Percentiles rank a stretch among this genome's conserved stretches.
Conservation (phyloP, 2,888 invertebrate species). For the Tubulanus polymorphus region DNA sequence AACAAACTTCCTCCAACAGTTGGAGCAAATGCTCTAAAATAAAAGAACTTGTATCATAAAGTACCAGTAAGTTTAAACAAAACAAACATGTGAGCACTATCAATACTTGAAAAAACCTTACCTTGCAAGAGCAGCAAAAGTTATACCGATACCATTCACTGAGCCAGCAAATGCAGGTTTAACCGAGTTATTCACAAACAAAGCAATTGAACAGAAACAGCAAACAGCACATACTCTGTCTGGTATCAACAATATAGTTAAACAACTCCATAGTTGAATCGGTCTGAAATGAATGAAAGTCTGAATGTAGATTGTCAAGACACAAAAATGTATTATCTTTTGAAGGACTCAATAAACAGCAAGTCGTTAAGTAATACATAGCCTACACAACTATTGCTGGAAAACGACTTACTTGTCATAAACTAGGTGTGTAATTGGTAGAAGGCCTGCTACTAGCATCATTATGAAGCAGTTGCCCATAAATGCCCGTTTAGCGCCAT, state of each 20-base stretch:
- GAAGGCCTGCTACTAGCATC: slow-evolving; percentile 19
- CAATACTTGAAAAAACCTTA: slow-evolving; percentile 15
- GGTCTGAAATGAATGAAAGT: slow-evolving; percentile 26
- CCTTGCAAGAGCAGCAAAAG: slow-evolving; percentile 38
- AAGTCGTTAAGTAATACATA: too few species aligned
- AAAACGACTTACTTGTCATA: slow-evolving; percentile 27
- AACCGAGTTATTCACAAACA: slow-evolving; percentile 44
- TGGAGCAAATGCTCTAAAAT: slow-evolving; percentile 39
- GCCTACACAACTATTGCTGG: too few species aligned
- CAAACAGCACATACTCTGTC: slow-evolving; percentile 29
- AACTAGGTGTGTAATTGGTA: slow-evolving; percentile 26
- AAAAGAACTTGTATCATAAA: not conserved
- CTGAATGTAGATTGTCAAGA: too few species aligned
- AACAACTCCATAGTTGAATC: slow-evolving; percentile 26
- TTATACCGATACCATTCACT: slow-evolving; percentile 45
- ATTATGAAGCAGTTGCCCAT: too few species aligned
- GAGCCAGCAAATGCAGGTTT: slow-evolving; percentile 33
- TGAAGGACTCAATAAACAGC: too few species aligned
- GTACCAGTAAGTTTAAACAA: not conserved
- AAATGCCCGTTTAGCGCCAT: not conserved
- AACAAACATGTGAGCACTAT: not conserved
- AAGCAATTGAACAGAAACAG: slow-evolving; percentile 34
- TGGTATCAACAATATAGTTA: slow-evolving; percentile 26
- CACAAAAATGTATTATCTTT: too few species aligned
- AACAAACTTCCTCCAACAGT: slow-evolving; percentile 39